Evolutionary conservation across 1,140 invertebrate species (phyloP).

Genomic region (Drosophila chauvacae): DNA sequence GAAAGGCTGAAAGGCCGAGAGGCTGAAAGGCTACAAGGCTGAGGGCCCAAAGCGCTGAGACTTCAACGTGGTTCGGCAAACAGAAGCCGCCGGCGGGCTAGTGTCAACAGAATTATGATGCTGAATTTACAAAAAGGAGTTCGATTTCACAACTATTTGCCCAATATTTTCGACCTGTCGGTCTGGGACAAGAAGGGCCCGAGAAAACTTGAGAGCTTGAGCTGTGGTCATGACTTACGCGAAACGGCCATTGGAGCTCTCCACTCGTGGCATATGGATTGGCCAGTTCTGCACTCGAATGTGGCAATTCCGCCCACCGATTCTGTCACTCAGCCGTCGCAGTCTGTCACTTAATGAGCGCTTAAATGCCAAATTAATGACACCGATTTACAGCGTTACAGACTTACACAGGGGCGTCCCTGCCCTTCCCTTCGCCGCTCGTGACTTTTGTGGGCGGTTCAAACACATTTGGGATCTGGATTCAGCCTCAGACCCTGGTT

Average conservation of each 20-base stretch:
- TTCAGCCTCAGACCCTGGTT: slow-evolving; percentile 37
- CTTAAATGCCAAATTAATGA: slow-evolving; percentile 73
- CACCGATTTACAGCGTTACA: slow-evolving; percentile 7
- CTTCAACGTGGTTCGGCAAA: slow-evolving; percentile 57
- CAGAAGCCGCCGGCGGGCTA: slow-evolving; percentile 61
- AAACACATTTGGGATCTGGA: slow-evolving; percentile 29
- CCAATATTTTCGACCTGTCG: background rate
- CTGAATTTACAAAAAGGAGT: background rate
- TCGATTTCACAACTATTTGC: slow-evolving; percentile 23
- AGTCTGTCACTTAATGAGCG: slow-evolving; percentile 67
- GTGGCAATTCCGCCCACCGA: slow-evolving; percentile 50
- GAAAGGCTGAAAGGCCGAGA: slow-evolving; percentile 40
- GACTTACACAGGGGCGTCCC: slow-evolving; percentile 2
- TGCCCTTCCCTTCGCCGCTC: slow-evolving; percentile 13
- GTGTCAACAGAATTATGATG: slow-evolving; percentile 12
- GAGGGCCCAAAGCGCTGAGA: slow-evolving; percentile 14
- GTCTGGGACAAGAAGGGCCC: slow-evolving; percentile 6
- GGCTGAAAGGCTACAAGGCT: slow-evolving; percentile 12
- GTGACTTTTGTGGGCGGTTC: slow-evolving; percentile 50
- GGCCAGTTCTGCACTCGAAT: slow-evolving; percentile 16
- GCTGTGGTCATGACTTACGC: slow-evolving; percentile 18
- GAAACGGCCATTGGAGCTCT: background rate
- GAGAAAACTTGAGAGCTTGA: background rate
- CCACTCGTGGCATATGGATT: slow-evolving; percentile 1
- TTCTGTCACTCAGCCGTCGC: slow-evolving; percentile 61